These are phyloP conservation scores for Noctua pronuba DNA, from an alignment of 2,888 invertebrate species.

Conservation along the genomic window DNA sequence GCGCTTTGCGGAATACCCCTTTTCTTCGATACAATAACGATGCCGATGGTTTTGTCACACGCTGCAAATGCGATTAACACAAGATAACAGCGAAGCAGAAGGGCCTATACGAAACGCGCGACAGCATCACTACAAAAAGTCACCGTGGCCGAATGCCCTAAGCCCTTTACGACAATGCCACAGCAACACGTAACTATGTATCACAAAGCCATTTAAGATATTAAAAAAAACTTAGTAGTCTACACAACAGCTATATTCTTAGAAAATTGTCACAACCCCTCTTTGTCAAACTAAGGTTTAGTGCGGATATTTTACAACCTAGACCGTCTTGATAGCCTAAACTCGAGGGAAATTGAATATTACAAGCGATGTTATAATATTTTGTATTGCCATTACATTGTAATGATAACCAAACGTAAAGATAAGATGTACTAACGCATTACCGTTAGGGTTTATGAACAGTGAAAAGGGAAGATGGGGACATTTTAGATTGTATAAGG, in stretches of 20 bases:
- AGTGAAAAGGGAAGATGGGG: constrained; percentile 32
- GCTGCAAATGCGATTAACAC: too few species aligned
- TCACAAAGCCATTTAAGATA: background rate
- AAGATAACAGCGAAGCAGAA: too few species aligned
- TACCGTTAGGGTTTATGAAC: constrained; percentile 60
- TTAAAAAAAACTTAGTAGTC: constrained; percentile 10
- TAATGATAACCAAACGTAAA: constrained; percentile 53
- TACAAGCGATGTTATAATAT: constrained; percentile 56
- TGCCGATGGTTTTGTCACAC: too few species aligned
- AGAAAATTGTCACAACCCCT: constrained; percentile 40
- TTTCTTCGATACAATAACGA: too few species aligned
- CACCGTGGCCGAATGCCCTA: too few species aligned
- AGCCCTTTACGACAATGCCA: background rate
- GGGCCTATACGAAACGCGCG: too few species aligned
- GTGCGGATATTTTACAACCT: constrained; percentile 54
- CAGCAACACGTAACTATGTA: constrained; percentile 7
- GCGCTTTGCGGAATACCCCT: too few species aligned
- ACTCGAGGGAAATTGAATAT: constrained; percentile 59
- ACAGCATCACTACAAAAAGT: too few species aligned
- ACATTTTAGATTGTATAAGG: constrained; percentile 11
- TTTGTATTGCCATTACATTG: constrained; percentile 59
- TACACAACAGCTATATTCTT: constrained; percentile 36
- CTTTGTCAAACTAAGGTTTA: constrained; percentile 52
- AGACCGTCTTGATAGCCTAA: constrained; percentile 41
- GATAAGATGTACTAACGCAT: constrained; percentile 48